Conservation (phyloP, 2,888 invertebrate genomes). For the Eurois occulta region DNA sequence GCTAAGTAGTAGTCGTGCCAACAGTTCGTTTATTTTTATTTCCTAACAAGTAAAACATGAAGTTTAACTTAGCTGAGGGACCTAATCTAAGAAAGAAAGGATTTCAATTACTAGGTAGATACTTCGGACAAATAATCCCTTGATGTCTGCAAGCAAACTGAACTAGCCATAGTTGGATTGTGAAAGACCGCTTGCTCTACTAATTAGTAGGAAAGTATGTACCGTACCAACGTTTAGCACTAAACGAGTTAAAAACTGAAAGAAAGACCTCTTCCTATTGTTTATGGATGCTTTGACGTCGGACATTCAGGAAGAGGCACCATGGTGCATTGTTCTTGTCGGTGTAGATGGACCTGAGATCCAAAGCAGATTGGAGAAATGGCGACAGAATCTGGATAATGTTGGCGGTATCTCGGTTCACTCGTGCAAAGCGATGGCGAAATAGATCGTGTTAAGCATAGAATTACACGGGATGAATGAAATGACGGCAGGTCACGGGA, state of each 20-base stretch:
- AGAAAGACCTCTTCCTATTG: too few relatives aligned
- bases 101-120: not conserved
- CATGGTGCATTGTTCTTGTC: too few relatives aligned
- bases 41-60: not conserved
- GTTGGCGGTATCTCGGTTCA: too few relatives aligned
- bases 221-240: not conserved
- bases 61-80: not conserved
- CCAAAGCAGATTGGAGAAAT: too few relatives aligned
- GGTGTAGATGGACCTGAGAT: too few relatives aligned
- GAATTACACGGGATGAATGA: too few relatives aligned
- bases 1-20: constrained; percentile 37
- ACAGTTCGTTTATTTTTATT: constrained; percentile 36
- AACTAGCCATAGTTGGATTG: not conserved
- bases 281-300: too few relatives aligned
- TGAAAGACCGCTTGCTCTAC: not conserved
- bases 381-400: too few relatives aligned
- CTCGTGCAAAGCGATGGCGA: too few relatives aligned
- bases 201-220: not conserved
- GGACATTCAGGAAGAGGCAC: too few relatives aligned
- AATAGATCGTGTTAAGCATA: too few relatives aligned
- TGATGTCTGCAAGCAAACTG: not conserved
- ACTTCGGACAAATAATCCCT: not conserved
- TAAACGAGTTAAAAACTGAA: not conserved
- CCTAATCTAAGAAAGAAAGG: not conserved
- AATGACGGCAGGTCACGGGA: too few relatives aligned